A percentile compares a stretch with the other conserved stretches of the same genome.
These are phyloP conservation scores for Polyodon spathula DNA, from an alignment of 2,113 vertebrate genomes.

Conservation along the genomic window DNA sequence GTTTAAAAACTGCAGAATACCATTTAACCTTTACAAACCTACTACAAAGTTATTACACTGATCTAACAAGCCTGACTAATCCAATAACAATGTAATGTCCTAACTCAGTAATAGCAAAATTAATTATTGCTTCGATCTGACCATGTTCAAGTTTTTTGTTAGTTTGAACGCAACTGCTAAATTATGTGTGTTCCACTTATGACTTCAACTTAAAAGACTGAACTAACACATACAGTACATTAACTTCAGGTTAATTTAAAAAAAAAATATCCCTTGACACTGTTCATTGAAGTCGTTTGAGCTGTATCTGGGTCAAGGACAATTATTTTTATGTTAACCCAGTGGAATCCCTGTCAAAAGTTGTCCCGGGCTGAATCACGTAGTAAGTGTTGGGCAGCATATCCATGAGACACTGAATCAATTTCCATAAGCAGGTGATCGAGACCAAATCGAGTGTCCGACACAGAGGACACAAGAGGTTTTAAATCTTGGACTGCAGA, in stretches of 20 bases:
- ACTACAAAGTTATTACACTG: too few species aligned
- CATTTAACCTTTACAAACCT: too few species aligned
- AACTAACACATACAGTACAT: slow-evolving; percentile 10
- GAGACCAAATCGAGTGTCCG: too few species aligned
- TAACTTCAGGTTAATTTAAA: slow-evolving; percentile 28
- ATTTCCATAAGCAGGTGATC: too few species aligned
- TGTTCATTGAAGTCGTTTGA: background rate
- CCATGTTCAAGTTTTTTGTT: background rate
- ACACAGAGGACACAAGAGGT: too few species aligned
- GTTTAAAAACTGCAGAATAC: too few species aligned
- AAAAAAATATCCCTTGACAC: slow-evolving; percentile 16
- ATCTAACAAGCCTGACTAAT: too few species aligned
- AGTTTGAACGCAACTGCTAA: background rate
- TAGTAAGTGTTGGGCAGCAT: slow-evolving; percentile 17
- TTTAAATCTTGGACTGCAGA: too few species aligned
- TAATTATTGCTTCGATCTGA: background rate
- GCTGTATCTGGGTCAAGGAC: slow-evolving; percentile 26
- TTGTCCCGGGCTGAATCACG: slow-evolving; percentile 15
- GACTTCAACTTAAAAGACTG: background rate
- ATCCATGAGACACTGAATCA: too few species aligned
- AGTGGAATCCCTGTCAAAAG: slow-evolving; percentile 6
- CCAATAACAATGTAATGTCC: too few species aligned
- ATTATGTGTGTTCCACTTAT: slow-evolving; percentile 7
- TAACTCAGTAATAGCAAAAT: background rate
- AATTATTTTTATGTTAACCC: slow-evolving; percentile 17